Conservation (phyloP, 2,888 invertebrate species). For the Myopa tessellatipennis region DNA sequence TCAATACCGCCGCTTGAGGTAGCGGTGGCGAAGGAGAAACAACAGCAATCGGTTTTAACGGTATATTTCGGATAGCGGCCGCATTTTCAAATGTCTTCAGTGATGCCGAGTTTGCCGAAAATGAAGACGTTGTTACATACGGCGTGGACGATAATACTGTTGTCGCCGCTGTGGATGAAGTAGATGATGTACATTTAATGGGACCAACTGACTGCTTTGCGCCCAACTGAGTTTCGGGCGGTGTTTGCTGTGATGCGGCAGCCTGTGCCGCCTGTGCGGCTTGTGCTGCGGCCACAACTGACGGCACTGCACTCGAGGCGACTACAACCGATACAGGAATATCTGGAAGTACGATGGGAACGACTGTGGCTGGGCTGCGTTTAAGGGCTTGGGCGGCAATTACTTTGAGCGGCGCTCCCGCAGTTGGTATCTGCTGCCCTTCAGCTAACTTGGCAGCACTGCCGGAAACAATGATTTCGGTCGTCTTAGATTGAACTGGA, state of each 20-base stretch:
- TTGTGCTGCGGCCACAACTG: constrained; percentile 51
- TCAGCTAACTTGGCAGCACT: neutral
- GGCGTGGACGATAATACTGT: constrained; percentile 23
- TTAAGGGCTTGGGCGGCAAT: neutral
- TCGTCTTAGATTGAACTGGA: neutral
- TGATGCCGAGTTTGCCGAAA: constrained; percentile 41
- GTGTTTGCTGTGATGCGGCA: constrained; percentile 45
- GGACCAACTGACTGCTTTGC: constrained; percentile 9
- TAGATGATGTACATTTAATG: constrained; percentile 29
- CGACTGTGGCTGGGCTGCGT: constrained; percentile 47
- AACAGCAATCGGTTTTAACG: constrained; percentile 41
- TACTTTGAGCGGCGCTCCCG: constrained; percentile 8
- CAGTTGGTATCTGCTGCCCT: neutral
- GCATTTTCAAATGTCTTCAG: constrained; percentile 46
- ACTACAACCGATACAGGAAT: constrained; percentile 61
- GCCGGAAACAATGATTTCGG: neutral
- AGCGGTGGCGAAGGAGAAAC: constrained; percentile 30
- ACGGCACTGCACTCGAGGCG: constrained; percentile 53
- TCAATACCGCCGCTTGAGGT: constrained; percentile 42
- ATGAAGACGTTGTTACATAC: constrained; percentile 28
- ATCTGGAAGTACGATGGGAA: constrained; percentile 60
- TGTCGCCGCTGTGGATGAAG: constrained; percentile 25
- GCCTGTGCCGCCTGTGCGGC: constrained; percentile 49
- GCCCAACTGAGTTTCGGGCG: neutral
- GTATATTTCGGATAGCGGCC: constrained; percentile 43